Conservation (phyloP, 2,797 vertebrate genomes). For the Netta rufina region DNA sequence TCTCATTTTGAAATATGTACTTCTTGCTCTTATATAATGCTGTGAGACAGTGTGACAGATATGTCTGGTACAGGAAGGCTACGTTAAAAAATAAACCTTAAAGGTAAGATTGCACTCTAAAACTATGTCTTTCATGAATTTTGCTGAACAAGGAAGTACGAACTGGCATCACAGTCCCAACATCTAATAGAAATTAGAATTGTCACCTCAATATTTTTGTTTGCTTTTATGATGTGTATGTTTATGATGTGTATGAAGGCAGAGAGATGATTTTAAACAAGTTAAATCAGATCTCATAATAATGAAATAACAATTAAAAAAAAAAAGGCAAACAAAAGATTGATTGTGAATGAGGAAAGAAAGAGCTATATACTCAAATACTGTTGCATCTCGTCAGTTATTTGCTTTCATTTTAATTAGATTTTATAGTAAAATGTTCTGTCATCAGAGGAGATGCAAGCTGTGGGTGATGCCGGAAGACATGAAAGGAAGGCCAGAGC, state of each 20-base stretch:
- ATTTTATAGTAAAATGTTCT: not conserved
- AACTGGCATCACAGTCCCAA: not conserved
- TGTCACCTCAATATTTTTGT: not conserved
- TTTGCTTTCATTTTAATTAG: slow-evolving; percentile 3
- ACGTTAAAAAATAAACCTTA: not conserved
- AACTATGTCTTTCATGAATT: not conserved
- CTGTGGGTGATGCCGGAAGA: not conserved
- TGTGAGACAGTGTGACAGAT: not conserved
- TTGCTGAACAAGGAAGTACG: not conserved
- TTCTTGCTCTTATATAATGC: not conserved
- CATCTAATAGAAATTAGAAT: not conserved
- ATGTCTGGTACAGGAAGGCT: not conserved
- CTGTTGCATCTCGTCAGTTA: not conserved
- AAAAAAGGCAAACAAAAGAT: not conserved
- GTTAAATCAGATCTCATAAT: not conserved
- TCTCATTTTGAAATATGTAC: not conserved
- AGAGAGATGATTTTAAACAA: not conserved
- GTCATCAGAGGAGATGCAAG: not conserved
- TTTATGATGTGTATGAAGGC: not conserved
- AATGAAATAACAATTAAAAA: slow-evolving; percentile 32
- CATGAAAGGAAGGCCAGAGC: not conserved
- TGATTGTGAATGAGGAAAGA: not conserved
- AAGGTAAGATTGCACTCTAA: not conserved
- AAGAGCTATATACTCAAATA: not conserved
- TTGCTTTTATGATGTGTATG: not conserved